Base-by-base conservation (phyloP, 1,140 invertebrate species). In the Plectus sambesii region DNA sequence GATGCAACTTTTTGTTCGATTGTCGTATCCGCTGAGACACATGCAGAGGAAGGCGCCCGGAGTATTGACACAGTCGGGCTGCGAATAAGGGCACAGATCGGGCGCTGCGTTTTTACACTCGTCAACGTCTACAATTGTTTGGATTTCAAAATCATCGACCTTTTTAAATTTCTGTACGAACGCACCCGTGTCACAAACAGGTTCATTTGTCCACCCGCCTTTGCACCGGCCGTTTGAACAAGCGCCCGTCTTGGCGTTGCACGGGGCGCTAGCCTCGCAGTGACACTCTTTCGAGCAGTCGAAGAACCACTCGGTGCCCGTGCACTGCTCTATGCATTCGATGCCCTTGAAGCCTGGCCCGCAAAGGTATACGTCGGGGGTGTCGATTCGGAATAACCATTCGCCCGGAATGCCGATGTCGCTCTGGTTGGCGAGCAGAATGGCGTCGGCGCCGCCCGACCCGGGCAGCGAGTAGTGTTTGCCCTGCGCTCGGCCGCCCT, bases 31-130 rank as follows among this genome's bases (percentile, higher is more conserved):
- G 33, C 12, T 33, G 12, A 63, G 44, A 39, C 59, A 61, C n/a
- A 63, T 39, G 38, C 59, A 61, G 1, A 61, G 47, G 26, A 61
- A 63, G 17, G 59, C 58, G 15, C 59, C 59, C 8, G 59, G 56
- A 15, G 59, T 61, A 30, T 61, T 61, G 20, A 63, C 50, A 37
- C 59, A 63, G 26, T 63, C 59, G 2, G 59, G 59, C 40, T 61
- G 59, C 44, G 62, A 52, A 5, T 40, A 23, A 12, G 59, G 61
- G 47, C 59, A 61, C 20, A 47, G 24, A n/a, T 47, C 44, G 27
- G 22, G 19, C 22, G 33, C 29, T 12, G 12, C 30, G 12, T 61
- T 38, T 6, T 35, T 39, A 41, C 59, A 61, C 39, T 61, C 59
- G 27, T 61, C 61, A 17, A 61, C 38, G 37, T 61, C 59, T 60